A percentile compares a stretch with the other conserved stretches of the same genome.
phyloP scores from a whole-genome alignment of 92 coral and sea anemone species.

The Bergia puertoricense region DNA sequence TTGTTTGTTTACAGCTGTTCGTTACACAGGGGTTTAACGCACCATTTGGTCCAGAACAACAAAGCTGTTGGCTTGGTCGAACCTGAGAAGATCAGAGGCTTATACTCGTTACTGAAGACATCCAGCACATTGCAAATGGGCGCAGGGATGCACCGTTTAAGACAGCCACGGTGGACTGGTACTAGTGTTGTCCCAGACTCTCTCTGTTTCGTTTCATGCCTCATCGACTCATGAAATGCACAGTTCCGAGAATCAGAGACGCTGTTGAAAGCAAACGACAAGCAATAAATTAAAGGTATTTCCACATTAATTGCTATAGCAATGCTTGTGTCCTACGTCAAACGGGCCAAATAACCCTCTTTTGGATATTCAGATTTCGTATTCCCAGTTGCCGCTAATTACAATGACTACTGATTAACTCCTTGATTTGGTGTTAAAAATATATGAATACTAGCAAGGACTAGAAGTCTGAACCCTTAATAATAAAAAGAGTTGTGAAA shows the following conservation, averaged over 20 bases:
- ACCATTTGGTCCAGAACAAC: slow-evolving; percentile 97
- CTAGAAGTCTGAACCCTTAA: too few species aligned
- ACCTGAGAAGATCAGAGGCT: slow-evolving; percentile 55
- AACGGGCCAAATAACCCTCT: too few species aligned
- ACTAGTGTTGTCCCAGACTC: slow-evolving; percentile 40
- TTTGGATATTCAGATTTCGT: too few species aligned
- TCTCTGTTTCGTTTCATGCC: slow-evolving; percentile 63
- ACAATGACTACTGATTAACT: too few species aligned
- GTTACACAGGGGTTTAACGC: slow-evolving; percentile 11
- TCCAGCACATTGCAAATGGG: slow-evolving; percentile 77
- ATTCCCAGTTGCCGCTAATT: too few species aligned
- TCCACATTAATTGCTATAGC: too few species aligned
- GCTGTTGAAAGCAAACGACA: slow-evolving; percentile 14
- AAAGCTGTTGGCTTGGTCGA: slow-evolving; percentile 66
- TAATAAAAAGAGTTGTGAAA: too few species aligned
- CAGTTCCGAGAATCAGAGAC: slow-evolving; percentile 49
- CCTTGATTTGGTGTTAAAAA: too few species aligned
- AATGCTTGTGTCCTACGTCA: too few species aligned
- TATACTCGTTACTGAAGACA: slow-evolving; percentile 59
- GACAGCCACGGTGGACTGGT: slow-evolving; percentile 65
- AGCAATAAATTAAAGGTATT: too few species aligned
- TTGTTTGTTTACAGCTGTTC: background rate
- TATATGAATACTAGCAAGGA: too few species aligned
- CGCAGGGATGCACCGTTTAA: slow-evolving; percentile 74
- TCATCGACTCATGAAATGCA: slow-evolving; percentile 67